Evolutionary conservation across 2,797 vertebrate genomes (phyloP), one percentile per base, ranked within the genome.

Genomic region (Syngnathus rostellatus): DNA sequence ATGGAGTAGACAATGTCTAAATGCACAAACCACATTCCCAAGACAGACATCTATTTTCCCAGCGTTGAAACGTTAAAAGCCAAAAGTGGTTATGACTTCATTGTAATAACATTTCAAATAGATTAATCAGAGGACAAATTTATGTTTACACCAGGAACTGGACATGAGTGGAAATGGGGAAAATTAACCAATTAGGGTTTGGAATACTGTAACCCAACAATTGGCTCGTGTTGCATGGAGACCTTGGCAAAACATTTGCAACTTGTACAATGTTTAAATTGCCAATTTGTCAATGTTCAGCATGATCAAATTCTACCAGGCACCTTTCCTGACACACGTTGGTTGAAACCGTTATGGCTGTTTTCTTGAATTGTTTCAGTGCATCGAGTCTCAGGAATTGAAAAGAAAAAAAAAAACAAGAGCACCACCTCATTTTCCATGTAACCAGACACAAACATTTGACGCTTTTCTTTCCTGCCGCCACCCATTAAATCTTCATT

Each of bases 401-500:
- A 9, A 21, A 54, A 54, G 53, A 2, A 58, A 31, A 70, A 55
- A 38, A 68, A 53, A 3, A 4, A 9, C 51, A 67, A 58, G 40
- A 19, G 9, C 23, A 58, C 14, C 53, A 45, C 8, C 0, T 23
- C 4, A 7, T 31, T 65, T 66, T 67, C 19, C n/a, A 61, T 69
- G 68, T 69, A 72, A 77, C 69, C 55, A 71, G 25, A 71, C 62
- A 54, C 21, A 54, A 10, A 5, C 14, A 74, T 70, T 72, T 43
- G 16, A 78, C 19, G 51, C 66, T 59, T 43, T 62, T 17, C n/a
- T 40, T 19, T 57, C 46, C 75, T 12, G 25, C 5, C 46, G 54
- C 74, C 74, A 82, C 75, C 70, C 59, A 54, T 25, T 68, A 21
- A 62, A 67, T 57, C 66, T 48, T 78, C 63, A 75, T 66, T 37